Evolutionary conservation across 2,797 vertebrate genomes (phyloP), one percentile per base, ranked within the genome.

Genomic region (Melanotaenia trifasciata): DNA sequence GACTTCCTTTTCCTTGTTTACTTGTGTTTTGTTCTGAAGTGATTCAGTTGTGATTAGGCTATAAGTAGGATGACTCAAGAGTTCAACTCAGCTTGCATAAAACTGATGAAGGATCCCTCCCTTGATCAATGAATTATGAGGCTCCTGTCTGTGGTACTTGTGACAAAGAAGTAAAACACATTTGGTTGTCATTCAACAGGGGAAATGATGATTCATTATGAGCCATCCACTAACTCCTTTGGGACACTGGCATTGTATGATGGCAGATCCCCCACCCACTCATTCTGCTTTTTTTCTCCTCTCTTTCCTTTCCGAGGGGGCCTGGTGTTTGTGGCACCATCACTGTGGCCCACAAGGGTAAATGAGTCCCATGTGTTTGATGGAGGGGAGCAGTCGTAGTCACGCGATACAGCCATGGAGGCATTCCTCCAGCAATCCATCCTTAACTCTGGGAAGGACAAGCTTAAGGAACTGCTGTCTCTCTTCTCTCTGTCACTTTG

Each of bases 291-390:
- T 67, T 69, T 67, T 78, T 47, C 73, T 72, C 62, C 65, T 82
- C 74, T 82, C 71, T 79, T 86, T 71, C 71, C 78, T 84, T 84
- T 80, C 83, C 79, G 70, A 76, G 82, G 87, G 82, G 90, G 88
- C 51, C 80, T 89, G 83, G 88, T 90, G 91, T 94, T 92, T 92
- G 93, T 94, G 91, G 93, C 91, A 94, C 89, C 89, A 88, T 90
- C 88, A 81, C 79, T 91, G 87, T 88, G 91, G 91, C 87, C 84
- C 85, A 89, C 89, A 76, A 90, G 89, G 88, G 83, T 92, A 94
- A 94, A 94, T 94, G 90, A 94, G 85, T 92, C 90, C 94, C 94
- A 94, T 94, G 93, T 94, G 94, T 93, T 88, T 84, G 89, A 91
- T 90, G 86, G 88, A 87, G 87, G 81, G 81, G 86, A 92, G 89